phyloP scores from a whole-genome alignment of 2,113 vertebrate species.

The Egretta garzetta region DNA sequence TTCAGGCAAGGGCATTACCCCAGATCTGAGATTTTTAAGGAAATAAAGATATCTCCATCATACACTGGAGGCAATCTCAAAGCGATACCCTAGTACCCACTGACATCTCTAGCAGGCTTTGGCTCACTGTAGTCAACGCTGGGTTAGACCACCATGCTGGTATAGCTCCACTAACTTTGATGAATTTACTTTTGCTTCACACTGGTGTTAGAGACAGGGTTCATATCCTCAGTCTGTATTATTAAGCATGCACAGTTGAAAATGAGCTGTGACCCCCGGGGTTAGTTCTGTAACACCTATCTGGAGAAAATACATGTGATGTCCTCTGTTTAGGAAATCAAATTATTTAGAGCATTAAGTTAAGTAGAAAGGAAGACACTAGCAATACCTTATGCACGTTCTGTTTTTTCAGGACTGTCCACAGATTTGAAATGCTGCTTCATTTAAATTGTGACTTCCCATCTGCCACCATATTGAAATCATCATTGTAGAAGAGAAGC shows the following conservation, averaged over 20 bases:
- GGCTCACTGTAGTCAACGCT: background rate
- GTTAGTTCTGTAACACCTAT: background rate
- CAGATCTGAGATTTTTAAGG: background rate
- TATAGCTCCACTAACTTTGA: background rate
- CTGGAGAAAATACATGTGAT: background rate
- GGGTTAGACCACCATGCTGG: background rate
- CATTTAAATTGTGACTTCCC: background rate
- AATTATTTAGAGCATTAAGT: background rate
- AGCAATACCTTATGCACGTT: background rate
- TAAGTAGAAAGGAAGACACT: background rate
- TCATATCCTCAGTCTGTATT: background rate
- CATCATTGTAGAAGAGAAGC: background rate
- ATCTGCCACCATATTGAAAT: slow-evolving; percentile 24
- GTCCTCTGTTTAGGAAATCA: background rate
- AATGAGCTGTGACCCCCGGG: background rate
- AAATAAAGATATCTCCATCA: background rate
- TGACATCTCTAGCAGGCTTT: background rate
- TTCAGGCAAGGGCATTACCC: background rate
- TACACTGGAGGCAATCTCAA: background rate
- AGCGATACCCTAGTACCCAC: fast-evolving
- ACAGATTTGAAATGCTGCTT: background rate
- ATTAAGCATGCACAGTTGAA: background rate
- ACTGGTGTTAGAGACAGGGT: background rate
- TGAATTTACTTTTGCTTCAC: background rate
- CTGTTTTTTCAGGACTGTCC: background rate